Evolutionary conservation across 2,113 vertebrate species (phyloP).

Genomic region (Ceyx margarethae): DNA sequence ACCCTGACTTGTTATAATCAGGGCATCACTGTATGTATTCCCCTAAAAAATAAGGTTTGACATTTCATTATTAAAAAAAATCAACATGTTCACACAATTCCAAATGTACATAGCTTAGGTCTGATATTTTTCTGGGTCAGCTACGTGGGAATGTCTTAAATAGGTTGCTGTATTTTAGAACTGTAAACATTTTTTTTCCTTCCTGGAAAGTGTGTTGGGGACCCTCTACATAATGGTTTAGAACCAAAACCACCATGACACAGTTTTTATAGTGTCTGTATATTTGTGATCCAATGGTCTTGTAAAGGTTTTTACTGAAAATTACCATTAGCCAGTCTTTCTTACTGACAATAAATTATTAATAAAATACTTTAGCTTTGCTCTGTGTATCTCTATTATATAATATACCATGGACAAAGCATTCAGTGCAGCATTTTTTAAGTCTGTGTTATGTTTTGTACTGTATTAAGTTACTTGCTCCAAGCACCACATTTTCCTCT

Average conservation of each 20-base stretch:
- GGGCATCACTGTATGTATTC: constrained; percentile 77
- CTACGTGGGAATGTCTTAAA: constrained; percentile 82
- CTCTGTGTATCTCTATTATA: constrained; percentile 63
- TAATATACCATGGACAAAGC: constrained; percentile 30
- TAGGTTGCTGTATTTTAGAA: constrained; percentile 90
- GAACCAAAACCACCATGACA: constrained; percentile 91
- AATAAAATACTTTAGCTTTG: constrained; percentile 86
- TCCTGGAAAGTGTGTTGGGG: constrained; percentile 88
- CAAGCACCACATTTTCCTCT: neutral
- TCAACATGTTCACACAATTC: constrained; percentile 69
- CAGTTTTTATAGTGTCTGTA: constrained; percentile 92
- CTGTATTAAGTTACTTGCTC: constrained; percentile 5
- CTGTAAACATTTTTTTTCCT: constrained; percentile 86
- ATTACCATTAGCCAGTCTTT: constrained; percentile 98
- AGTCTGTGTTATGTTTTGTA: neutral
- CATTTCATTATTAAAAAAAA: constrained; percentile 68
- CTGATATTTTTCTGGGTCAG: constrained; percentile 74
- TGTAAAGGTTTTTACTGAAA: constrained; percentile 99
- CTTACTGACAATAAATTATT: constrained; percentile 99
- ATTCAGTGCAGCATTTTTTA: constrained; percentile 35
- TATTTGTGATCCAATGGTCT: constrained; percentile 96
- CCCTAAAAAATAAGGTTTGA: constrained; percentile 40
- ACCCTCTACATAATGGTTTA: constrained; percentile 88
- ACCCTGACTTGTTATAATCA: constrained; percentile 65
- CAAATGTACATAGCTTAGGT: constrained; percentile 76